These are phyloP conservation scores for Serripes groenlandicus DNA, from an alignment of 2,888 invertebrate genomes.

Conservation along the genomic window DNA sequence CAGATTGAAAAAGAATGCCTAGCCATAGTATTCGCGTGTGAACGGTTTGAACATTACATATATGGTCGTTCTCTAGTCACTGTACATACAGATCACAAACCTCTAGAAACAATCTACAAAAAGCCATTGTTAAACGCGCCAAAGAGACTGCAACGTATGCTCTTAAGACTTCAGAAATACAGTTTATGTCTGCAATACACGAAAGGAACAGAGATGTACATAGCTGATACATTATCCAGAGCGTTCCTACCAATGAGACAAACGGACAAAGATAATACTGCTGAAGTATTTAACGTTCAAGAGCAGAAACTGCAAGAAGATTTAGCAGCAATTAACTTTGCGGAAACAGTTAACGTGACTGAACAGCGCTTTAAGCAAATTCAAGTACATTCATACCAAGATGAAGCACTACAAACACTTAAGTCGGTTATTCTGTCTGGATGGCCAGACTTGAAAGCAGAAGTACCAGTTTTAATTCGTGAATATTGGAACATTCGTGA, in stretches of 20 bases:
- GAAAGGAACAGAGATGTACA: slow-evolving; percentile 49
- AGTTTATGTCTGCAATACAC: slow-evolving; percentile 40
- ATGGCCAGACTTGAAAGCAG: slow-evolving; percentile 7
- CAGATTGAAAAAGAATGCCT: slow-evolving; percentile 70
- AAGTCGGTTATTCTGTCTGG: not conserved
- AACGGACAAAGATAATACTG: not conserved
- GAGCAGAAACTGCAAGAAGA: not conserved
- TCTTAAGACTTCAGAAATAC: slow-evolving; percentile 56
- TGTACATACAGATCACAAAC: slow-evolving; percentile 61
- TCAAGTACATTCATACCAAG: slow-evolving; percentile 1
- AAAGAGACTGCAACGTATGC: slow-evolving; percentile 60
- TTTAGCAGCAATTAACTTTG: not conserved
- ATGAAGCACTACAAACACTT: slow-evolving; percentile 17
- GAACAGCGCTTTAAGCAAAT: slow-evolving; percentile 1
- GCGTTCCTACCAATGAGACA: slow-evolving; percentile 38
- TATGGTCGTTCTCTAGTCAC: slow-evolving; percentile 46
- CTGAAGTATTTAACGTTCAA: not conserved
- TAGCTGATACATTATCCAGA: slow-evolving; percentile 67
- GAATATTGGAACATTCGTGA: slow-evolving; percentile 17
- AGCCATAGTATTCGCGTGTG: slow-evolving; percentile 55
- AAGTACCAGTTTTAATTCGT: not conserved
- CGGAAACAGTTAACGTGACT: not conserved
- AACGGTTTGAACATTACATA: slow-evolving; percentile 55
- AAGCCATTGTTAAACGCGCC: slow-evolving; percentile 53
- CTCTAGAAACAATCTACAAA: slow-evolving; percentile 53